phyloP scores from a whole-genome alignment of 1,140 invertebrate species.

The Schlechtendalia chinensis region DNA sequence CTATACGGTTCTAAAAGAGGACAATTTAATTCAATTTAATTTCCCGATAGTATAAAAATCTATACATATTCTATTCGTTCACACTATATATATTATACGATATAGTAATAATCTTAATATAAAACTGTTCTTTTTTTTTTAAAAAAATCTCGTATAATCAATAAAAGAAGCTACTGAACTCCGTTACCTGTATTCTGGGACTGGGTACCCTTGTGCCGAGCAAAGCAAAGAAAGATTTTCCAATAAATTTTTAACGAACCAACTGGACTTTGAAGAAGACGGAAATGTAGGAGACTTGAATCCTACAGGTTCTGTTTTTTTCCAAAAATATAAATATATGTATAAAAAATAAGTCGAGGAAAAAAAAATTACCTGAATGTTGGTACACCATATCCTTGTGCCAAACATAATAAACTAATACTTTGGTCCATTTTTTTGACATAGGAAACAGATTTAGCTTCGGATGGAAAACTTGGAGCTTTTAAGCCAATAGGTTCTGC shows the following conservation, averaged over 20 bases:
- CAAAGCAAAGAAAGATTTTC: conserved; percentile 60
- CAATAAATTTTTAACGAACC: conserved; percentile 53
- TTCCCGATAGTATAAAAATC: neutral
- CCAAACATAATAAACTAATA: conserved; percentile 63
- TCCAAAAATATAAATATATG: conserved; percentile 3
- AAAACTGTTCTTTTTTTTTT: neutral
- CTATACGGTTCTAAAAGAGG: conserved; percentile 65
- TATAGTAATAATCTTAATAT: neutral
- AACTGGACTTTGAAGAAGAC: conserved; percentile 57
- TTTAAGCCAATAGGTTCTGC: conserved; percentile 62
- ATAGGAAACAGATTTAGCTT: conserved; percentile 57
- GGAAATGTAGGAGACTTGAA: conserved; percentile 58
- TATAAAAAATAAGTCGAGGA: conserved; percentile 4
- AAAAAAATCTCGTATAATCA: neutral
- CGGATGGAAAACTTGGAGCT: conserved; percentile 58
- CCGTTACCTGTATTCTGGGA: conserved; percentile 67
- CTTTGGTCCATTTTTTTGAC: conserved; percentile 52
- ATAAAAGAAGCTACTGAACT: conserved; percentile 48
- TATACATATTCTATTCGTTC: neutral
- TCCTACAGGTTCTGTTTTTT: conserved; percentile 62
- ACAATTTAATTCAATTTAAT: conserved; percentile 38
- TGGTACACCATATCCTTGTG: conserved; percentile 68
- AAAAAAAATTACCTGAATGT: conserved; percentile 64
- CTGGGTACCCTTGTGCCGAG: conserved; percentile 68
- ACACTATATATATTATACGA: neutral